Evolutionary conservation across 2,113 vertebrate genomes (phyloP).

Genomic region (Ceuthmochares aereus): DNA sequence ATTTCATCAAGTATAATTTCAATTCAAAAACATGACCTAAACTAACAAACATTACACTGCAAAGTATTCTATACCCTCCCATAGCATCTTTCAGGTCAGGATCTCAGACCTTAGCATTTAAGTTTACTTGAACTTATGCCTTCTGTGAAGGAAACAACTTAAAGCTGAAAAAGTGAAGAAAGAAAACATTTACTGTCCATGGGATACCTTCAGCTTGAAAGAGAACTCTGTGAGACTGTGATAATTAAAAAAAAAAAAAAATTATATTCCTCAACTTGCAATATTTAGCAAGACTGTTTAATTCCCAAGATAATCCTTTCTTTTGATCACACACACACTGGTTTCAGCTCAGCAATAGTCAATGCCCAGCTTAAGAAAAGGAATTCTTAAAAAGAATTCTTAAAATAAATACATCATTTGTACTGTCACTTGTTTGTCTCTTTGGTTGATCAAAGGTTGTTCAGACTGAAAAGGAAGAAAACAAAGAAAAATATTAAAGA

Average conservation of each 20-base stretch:
- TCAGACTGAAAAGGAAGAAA: not conserved
- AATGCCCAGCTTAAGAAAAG: not conserved
- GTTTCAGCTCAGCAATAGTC: not conserved
- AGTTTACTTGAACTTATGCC: not conserved
- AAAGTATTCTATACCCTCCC: not conserved
- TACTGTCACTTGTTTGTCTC: not conserved
- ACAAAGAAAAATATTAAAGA: not conserved
- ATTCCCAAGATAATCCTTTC: not conserved
- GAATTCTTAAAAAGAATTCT: not conserved
- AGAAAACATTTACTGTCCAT: not conserved
- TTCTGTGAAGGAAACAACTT: not conserved
- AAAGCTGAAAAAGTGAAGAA: not conserved
- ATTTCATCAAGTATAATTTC: not conserved
- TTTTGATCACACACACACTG: not conserved
- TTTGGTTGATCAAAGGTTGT: not conserved
- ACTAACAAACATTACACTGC: not conserved
- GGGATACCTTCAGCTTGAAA: not conserved
- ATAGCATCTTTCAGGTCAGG: not conserved
- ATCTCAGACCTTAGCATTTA: not conserved
- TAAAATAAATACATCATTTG: not conserved
- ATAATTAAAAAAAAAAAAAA: not conserved
- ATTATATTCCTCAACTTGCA: not conserved
- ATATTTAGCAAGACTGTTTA: not conserved
- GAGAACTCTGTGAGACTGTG: not conserved
- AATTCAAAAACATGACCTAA: not conserved